Evolutionary conservation across 2,113 vertebrate genomes (phyloP).

Genomic region (Meriones unguiculatus): DNA sequence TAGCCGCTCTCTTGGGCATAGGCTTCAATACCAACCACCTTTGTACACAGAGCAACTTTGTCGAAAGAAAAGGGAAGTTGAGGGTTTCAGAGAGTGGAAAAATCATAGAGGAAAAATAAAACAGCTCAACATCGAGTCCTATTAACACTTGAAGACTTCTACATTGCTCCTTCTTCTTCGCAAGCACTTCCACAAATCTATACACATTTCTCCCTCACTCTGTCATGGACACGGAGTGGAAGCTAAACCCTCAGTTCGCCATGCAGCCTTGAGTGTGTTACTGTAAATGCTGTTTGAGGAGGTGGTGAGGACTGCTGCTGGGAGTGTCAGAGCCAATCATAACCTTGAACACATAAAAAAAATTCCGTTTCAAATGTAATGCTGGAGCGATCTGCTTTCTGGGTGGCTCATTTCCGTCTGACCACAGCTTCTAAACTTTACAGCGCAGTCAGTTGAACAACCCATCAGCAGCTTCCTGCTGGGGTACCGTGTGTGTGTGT

Average conservation of each 20-base stretch:
- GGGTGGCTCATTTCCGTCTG: not conserved
- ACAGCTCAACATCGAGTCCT: not conserved
- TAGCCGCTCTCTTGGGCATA: slow-evolving; percentile 39
- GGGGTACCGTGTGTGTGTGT: not conserved
- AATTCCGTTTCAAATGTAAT: not conserved
- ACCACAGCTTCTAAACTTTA: not conserved
- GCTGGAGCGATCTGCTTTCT: not conserved
- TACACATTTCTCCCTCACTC: accelerated
- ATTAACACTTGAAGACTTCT: accelerated
- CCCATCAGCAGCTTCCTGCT: not conserved
- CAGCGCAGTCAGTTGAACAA: not conserved
- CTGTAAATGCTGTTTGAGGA: not conserved
- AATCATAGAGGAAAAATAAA: not conserved
- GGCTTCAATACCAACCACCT: slow-evolving; percentile 10
- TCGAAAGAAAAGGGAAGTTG: not conserved
- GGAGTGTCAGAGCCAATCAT: not conserved
- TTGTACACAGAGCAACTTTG: slow-evolving; percentile 13
- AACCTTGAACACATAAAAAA: not conserved
- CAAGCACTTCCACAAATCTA: not conserved
- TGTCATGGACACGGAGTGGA: not conserved
- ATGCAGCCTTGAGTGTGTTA: not conserved
- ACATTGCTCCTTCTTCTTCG: not conserved
- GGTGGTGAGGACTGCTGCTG: not conserved
- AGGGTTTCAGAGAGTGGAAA: not conserved
- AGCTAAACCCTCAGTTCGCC: not conserved